These are phyloP conservation scores for Acanthurus leucopareius DNA, from an alignment of 2,797 vertebrate species.

Conservation along the genomic window DNA sequence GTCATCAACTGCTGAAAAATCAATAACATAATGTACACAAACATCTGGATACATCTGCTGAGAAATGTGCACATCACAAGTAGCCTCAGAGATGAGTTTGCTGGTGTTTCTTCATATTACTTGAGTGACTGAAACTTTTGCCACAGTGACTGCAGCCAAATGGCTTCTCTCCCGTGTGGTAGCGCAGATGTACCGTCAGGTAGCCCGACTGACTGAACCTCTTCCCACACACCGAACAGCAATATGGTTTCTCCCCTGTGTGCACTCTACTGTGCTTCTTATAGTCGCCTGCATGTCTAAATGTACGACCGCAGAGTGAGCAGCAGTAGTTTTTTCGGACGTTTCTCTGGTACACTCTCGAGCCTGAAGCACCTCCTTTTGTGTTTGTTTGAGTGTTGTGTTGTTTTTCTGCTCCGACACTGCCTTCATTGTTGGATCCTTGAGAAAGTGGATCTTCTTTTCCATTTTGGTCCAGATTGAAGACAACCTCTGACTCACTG, in stretches of 20 bases:
- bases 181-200: slow-evolving; percentile 78
- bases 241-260: slow-evolving; percentile 82
- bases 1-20: too few species aligned
- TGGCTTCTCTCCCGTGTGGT: slow-evolving; percentile 76
- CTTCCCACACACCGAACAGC: slow-evolving; percentile 81
- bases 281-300: slow-evolving; percentile 81
- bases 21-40: too few species aligned
- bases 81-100: slow-evolving; percentile 60
- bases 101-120: slow-evolving; percentile 76
- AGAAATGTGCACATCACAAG: neutral
- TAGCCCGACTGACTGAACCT: slow-evolving; percentile 80
- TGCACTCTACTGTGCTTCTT: slow-evolving; percentile 84
- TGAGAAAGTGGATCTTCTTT: slow-evolving; percentile 25
- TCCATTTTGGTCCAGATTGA: slow-evolving; percentile 17
- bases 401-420: slow-evolving; percentile 13
- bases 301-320: slow-evolving; percentile 76
- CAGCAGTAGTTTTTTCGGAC: slow-evolving; percentile 79
- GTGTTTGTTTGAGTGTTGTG: slow-evolving; percentile 24
- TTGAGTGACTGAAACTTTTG: slow-evolving; percentile 74
- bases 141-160: slow-evolving; percentile 72
- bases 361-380: slow-evolving; percentile 32
- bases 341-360: slow-evolving; percentile 54
- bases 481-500: slow-evolving; percentile 23
- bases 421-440: neutral
- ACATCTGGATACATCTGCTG: neutral